phyloP scores from a whole-genome alignment of 2,113 vertebrate genomes.

The Oryzias celebensis region DNA sequence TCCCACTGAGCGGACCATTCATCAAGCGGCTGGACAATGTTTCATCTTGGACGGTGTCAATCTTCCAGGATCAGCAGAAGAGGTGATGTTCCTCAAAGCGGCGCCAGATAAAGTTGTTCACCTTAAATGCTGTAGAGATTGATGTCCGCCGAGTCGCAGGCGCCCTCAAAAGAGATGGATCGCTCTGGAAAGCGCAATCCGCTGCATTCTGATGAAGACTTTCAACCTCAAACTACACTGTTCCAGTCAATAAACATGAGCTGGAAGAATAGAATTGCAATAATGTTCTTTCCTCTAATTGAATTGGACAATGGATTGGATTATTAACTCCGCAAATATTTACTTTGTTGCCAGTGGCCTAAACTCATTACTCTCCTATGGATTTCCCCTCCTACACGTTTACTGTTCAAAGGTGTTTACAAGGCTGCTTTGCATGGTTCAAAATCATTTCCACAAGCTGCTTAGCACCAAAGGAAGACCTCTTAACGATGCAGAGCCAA shows the following conservation, averaged over 20 bases:
- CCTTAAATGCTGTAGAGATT: slow-evolving; percentile 21
- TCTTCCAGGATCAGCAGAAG: slow-evolving; percentile 31
- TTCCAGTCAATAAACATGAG: slow-evolving; percentile 31
- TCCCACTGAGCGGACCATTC: slow-evolving; percentile 49
- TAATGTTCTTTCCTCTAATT: slow-evolving; percentile 51
- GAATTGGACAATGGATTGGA: slow-evolving; percentile 57
- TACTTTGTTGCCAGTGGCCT: slow-evolving; percentile 59
- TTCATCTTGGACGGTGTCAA: slow-evolving; percentile 54
- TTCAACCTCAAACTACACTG: slow-evolving; percentile 12
- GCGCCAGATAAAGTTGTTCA: slow-evolving; percentile 49
- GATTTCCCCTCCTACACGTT: slow-evolving; percentile 66
- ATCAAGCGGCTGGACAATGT: slow-evolving; percentile 43
- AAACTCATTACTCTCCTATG: slow-evolving; percentile 77
- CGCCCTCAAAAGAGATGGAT: slow-evolving; percentile 31
- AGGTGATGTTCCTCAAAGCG: slow-evolving; percentile 45
- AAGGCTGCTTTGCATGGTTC: slow-evolving; percentile 72
- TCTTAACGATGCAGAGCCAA: slow-evolving; percentile 15
- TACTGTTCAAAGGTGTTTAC: slow-evolving; percentile 57
- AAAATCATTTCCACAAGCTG: slow-evolving; percentile 75
- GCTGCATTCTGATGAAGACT: slow-evolving; percentile 24
- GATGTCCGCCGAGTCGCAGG: slow-evolving; percentile 33
- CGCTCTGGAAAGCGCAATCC: not conserved
- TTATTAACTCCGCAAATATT: slow-evolving; percentile 76
- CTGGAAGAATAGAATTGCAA: slow-evolving; percentile 5
- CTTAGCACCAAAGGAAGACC: slow-evolving; percentile 11